Evolutionary conservation across 2,113 vertebrate species (phyloP).

Genomic region (Mus spicilegus): DNA sequence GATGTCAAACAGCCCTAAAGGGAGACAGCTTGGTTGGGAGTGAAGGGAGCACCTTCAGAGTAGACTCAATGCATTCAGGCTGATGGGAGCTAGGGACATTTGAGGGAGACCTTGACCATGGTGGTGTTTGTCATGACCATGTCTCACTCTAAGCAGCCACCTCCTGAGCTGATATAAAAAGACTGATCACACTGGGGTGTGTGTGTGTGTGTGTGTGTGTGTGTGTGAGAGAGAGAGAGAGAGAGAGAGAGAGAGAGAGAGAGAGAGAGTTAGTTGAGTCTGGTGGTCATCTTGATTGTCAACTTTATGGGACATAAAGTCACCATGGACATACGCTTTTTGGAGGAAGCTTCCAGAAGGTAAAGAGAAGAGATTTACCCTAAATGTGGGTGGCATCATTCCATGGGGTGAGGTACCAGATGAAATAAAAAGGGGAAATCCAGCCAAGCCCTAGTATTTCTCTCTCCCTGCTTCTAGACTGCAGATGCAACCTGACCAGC

Average conservation of each 20-base stretch:
- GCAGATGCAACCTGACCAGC: neutral
- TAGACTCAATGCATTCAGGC: neutral
- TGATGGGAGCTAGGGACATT: neutral
- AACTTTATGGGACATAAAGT: neutral
- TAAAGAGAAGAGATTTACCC: neutral
- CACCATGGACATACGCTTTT: accelerated
- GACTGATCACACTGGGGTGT: too few relatives aligned
- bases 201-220: too few relatives aligned
- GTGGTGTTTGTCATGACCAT: neutral
- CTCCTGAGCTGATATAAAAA: neutral
- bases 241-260: neutral
- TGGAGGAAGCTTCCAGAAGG: accelerated
- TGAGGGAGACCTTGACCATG: too few relatives aligned
- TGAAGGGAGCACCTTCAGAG: too few relatives aligned
- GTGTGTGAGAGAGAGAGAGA: neutral
- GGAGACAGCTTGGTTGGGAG: neutral
- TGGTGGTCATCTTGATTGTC: neutral
- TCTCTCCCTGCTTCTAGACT: neutral
- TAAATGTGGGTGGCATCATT: neutral
- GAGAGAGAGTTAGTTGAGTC: accelerated
- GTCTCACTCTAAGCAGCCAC: neutral
- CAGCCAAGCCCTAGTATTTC: neutral
- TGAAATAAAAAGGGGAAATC: neutral
- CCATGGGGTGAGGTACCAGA: neutral
- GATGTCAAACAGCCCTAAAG: neutral